Percentiles rank a stretch among this genome's conserved stretches.
Evolutionary conservation across 92 coral and sea anemone species (phyloP).

Genomic region (Diadumene lineata): DNA sequence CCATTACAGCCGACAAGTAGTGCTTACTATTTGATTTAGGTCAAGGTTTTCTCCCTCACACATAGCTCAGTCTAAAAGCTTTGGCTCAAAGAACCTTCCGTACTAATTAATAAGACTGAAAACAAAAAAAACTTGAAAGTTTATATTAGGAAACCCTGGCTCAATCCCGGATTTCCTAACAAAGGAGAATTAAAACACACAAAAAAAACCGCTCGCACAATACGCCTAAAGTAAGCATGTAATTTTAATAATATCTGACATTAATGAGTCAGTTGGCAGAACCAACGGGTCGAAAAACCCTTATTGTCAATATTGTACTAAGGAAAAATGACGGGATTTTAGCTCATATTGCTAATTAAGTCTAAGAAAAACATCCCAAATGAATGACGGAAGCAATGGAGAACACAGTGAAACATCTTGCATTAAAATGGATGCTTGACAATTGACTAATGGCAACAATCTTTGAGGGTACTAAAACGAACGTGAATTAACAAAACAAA

Average conservation of each 20-base stretch:
- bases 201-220: not conserved
- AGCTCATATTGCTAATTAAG: not conserved
- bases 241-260: not conserved
- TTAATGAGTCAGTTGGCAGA: not conserved
- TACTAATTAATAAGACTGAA: not conserved
- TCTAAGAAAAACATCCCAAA: not conserved
- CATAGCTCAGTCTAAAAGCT: too few relatives aligned
- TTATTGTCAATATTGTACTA: not conserved
- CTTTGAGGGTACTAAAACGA: too few relatives aligned
- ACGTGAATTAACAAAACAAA: constrained; percentile 23
- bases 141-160: not conserved
- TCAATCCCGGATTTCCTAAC: not conserved
- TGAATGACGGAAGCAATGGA: constrained; percentile 10
- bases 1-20: constrained; percentile 6
- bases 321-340: not conserved
- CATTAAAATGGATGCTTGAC: constrained; percentile 23
- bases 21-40: not conserved
- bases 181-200: not conserved
- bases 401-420: not conserved
- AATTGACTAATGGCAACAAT: constrained; percentile 4
- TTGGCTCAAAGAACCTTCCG: too few relatives aligned
- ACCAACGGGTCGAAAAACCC: not conserved
- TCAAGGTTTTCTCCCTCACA: not conserved
- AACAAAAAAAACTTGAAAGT: too few relatives aligned
- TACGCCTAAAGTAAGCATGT: not conserved